These are phyloP conservation scores for Ashinkailepas kermadecensis DNA, from an alignment of 2,888 invertebrate species.

Conservation along the genomic window DNA sequence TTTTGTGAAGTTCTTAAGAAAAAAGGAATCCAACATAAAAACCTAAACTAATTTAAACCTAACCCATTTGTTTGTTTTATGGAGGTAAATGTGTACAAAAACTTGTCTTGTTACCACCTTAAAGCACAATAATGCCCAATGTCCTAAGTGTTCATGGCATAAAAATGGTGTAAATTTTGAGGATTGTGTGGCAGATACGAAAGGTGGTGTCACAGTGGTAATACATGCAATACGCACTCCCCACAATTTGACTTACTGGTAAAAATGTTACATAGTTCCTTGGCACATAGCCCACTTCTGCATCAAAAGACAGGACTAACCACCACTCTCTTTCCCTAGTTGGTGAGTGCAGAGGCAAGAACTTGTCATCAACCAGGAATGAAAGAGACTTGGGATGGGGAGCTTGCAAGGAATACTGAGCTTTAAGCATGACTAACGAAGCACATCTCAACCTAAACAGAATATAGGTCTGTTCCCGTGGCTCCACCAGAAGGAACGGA, in stretches of 20 bases:
- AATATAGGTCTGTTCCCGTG: too few relatives aligned
- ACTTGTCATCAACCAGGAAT: not conserved
- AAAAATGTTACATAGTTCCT: not conserved
- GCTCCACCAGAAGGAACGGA: too few relatives aligned
- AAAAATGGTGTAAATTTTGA: too few relatives aligned
- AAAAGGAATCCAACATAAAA: not conserved
- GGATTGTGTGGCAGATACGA: too few relatives aligned
- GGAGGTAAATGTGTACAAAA: too few relatives aligned
- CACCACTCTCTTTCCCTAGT: not conserved
- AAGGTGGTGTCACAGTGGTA: too few relatives aligned
- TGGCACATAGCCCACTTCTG: conserved; percentile 3
- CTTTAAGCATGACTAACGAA: not conserved
- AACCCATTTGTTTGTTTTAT: not conserved
- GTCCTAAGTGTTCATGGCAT: too few relatives aligned
- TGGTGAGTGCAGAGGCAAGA: not conserved
- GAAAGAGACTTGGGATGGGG: not conserved
- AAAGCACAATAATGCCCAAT: too few relatives aligned
- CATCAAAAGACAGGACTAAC: not conserved
- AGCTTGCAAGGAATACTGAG: not conserved
- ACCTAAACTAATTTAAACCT: not conserved
- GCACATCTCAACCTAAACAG: too few relatives aligned
- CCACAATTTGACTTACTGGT: not conserved
- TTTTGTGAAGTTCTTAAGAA: too few relatives aligned
- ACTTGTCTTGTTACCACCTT: too few relatives aligned
- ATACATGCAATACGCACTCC: too few relatives aligned